phyloP scores from a whole-genome alignment of 1,140 invertebrate genomes.

The Ceratosolen fusciceps region DNA sequence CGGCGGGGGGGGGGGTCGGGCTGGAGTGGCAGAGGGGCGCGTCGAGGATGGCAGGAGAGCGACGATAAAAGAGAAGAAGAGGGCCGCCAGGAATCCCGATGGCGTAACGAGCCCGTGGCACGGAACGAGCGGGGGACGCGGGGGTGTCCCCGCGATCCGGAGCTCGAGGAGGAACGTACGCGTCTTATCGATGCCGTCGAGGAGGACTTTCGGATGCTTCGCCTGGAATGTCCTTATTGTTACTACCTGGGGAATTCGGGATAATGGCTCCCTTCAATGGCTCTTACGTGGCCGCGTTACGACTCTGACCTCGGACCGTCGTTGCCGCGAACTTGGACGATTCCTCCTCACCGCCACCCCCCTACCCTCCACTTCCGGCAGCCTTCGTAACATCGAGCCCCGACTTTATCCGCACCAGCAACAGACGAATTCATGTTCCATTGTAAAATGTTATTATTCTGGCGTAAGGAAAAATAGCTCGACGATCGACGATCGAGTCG shows the following conservation, averaged over 20 bases:
- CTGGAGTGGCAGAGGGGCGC: too few relatives aligned
- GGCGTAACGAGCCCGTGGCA: constrained; percentile 40
- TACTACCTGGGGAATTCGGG: not conserved
- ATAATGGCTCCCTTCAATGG: not conserved
- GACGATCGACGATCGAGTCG: too few relatives aligned
- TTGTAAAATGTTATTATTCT: too few relatives aligned
- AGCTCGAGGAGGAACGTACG: not conserved
- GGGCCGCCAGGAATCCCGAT: not conserved
- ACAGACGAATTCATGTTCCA: too few relatives aligned
- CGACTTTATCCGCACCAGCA: too few relatives aligned
- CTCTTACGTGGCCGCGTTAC: not conserved
- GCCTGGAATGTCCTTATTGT: not conserved
- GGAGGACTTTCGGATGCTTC: not conserved
- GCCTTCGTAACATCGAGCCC: not conserved
- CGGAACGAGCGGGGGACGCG: not conserved
- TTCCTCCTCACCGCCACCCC: too few relatives aligned
- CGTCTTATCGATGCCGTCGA: not conserved
- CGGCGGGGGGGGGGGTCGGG: not conserved
- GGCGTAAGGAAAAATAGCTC: too few relatives aligned
- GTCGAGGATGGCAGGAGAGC: too few relatives aligned
- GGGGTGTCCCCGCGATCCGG: not conserved
- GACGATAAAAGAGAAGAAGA: constrained; percentile 32
- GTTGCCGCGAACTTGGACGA: not conserved
- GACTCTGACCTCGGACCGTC: not conserved
- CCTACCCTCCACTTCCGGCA: not conserved